Percentiles rank a stretch among this genome's conserved stretches.
These are phyloP conservation scores for Galaxea fascicularis DNA, from an alignment of 92 coral and sea anemone genomes.

Conservation along the genomic window DNA sequence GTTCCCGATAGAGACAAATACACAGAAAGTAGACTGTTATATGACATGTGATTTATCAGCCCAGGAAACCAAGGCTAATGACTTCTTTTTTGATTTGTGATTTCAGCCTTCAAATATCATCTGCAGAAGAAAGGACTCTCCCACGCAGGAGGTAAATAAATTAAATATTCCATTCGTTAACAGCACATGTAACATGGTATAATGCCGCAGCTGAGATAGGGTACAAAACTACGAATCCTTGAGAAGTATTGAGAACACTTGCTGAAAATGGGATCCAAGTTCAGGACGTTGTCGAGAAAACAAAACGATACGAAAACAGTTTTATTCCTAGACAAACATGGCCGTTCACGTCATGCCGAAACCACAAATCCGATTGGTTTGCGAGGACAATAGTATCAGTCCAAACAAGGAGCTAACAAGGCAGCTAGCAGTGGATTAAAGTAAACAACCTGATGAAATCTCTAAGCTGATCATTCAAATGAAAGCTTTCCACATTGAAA, in stretches of 20 bases:
- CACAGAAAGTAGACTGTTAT: background rate
- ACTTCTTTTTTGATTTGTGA: slow-evolving; percentile 22
- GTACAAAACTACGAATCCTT: background rate
- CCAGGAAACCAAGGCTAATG: slow-evolving; percentile 20
- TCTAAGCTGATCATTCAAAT: no score
- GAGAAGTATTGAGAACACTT: background rate
- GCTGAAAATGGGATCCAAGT: background rate
- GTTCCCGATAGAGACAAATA: background rate
- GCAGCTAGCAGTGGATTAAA: background rate
- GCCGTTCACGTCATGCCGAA: background rate
- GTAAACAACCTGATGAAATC: no score
- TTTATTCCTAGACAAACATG: background rate
- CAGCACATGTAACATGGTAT: background rate
- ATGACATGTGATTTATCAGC: slow-evolving; percentile 15
- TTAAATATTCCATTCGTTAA: background rate
- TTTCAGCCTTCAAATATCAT: slow-evolving; percentile 94
- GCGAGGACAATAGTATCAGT: background rate
- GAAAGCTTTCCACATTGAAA: no score
- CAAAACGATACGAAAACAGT: background rate
- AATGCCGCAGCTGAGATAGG: slow-evolving; percentile 2
- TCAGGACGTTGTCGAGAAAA: slow-evolving; percentile 16
- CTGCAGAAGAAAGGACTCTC: slow-evolving; percentile 95
- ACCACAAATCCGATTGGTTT: background rate
- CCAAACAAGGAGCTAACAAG: background rate
- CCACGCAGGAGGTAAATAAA: slow-evolving; percentile 80